Evolutionary conservation across 1,140 invertebrate species (phyloP), one percentile per base, ranked within the genome.

Genomic region (Ephestia elutella): DNA sequence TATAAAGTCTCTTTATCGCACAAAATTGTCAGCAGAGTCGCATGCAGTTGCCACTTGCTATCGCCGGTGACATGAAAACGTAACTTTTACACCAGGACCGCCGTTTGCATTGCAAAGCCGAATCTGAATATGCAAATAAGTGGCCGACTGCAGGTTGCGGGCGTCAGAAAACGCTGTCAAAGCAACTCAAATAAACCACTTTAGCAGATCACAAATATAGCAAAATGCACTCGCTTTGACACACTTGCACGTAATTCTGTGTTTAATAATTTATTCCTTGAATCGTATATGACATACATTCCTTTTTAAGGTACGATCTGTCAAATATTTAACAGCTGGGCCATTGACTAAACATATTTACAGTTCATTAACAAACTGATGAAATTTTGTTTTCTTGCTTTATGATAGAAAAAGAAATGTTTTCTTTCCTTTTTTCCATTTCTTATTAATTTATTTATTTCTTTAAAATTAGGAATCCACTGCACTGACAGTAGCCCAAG

Each of bases 101-200:
- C 38, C 13, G 38, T 44, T 44, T 44, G 38, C 38, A 44, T 44
- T 15, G 38, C 38, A 44, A 44, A 44, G 38, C n/a, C 38, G 38
- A n/a, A 44, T 44, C 38, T 44, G 38, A 44, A 44, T 32, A 44
- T 44, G 38, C 38, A 44, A 44, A 44, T 44, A 44, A 15, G 38
- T 44, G 38, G 38, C 38, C 38, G 38, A n/a, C 38, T 15, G 38
- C 38, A 44, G 30, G 30, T 32, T 32, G 30, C 30, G 11, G 38
- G 38, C 38, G 38, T 44, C 38, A 44, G 38, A 44, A n/a, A n/a
- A 44, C 38, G 38, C 38, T 17, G n/a, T 44, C 38, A 44, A 44
- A 44, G 38, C 38, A 44, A 44, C 38, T 44, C 38, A 44, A 44
- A 44, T 44, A 44, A 44, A 44, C 38, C n/a, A 44, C 38, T 44